A percentile compares a stretch with the other conserved stretches of the same genome.
These are phyloP conservation scores for Helleia helle DNA, from an alignment of 2,888 invertebrate genomes.

Conservation along the genomic window DNA sequence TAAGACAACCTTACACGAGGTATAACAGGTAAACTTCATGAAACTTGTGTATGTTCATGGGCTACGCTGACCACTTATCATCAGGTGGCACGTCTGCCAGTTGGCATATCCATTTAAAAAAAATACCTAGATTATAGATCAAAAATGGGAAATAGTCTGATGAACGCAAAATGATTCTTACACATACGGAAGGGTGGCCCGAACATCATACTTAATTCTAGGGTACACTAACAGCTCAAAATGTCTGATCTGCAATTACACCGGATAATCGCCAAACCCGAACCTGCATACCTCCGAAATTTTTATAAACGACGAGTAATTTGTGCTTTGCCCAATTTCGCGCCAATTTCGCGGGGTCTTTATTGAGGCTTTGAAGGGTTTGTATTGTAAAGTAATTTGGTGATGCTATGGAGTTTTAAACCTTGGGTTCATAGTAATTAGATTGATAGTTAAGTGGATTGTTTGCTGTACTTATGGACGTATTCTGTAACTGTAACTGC, in stretches of 20 bases:
- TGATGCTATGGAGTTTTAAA: background rate
- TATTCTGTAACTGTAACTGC: constrained; percentile 9
- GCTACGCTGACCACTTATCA: no score
- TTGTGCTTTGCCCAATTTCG: constrained; percentile 54
- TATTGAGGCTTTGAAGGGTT: background rate
- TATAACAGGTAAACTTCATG: no score
- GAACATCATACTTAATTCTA: no score
- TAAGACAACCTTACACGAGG: no score
- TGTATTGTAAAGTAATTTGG: background rate
- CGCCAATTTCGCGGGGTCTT: constrained; percentile 47
- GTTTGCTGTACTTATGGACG: background rate
- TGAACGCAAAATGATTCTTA: no score
- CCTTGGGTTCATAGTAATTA: background rate
- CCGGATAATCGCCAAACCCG: constrained; percentile 23
- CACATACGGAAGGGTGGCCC: no score
- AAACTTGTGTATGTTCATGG: no score
- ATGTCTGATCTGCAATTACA: background rate
- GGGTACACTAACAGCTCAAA: no score
- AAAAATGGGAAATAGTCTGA: no score
- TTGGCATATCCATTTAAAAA: no score
- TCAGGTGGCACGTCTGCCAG: no score
- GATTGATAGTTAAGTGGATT: background rate
- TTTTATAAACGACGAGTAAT: constrained; percentile 47
- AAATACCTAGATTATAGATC: no score
- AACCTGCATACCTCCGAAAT: constrained; percentile 28